Evolutionary conservation across 2,797 vertebrate species (phyloP).

Genomic region (Chromobotia macracanthus): DNA sequence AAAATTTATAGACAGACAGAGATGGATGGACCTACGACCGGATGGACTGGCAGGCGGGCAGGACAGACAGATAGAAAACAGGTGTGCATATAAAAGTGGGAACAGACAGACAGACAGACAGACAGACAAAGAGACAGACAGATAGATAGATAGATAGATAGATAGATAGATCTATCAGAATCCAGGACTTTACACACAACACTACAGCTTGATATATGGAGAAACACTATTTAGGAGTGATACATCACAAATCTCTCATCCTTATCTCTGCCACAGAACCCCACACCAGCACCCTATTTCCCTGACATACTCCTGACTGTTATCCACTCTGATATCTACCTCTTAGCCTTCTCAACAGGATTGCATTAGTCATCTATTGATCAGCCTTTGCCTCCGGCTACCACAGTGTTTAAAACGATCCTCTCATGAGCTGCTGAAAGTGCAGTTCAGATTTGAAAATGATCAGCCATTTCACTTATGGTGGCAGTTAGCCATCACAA

Average conservation of each 20-base stretch:
- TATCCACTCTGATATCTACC: slow-evolving; percentile 33
- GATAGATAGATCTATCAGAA: background rate
- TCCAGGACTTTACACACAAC: background rate
- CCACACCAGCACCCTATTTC: slow-evolving; percentile 1
- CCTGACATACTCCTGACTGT: slow-evolving; percentile 25
- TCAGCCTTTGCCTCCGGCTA: slow-evolving; percentile 49
- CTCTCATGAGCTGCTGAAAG: slow-evolving; percentile 60
- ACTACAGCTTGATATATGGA: background rate
- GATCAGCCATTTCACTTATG: slow-evolving; percentile 60
- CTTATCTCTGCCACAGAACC: slow-evolving; percentile 11
- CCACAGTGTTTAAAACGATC: slow-evolving; percentile 61
- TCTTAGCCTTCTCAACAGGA: slow-evolving; percentile 49
- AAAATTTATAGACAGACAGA: background rate
- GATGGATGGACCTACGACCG: no score
- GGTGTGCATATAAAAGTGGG: no score
- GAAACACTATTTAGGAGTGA: background rate
- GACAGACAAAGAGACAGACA: no score
- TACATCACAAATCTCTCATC: slow-evolving; percentile 14
- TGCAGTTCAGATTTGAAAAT: slow-evolving; percentile 53
- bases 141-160: no score
- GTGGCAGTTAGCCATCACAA: slow-evolving; percentile 62
- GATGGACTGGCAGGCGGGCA: no score
- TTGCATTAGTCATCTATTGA: slow-evolving; percentile 64
- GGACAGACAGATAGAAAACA: no score
- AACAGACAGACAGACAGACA: no score